Evolutionary conservation across 2,888 invertebrate species (phyloP).

Genomic region (Heteromyza rotundicornis): DNA sequence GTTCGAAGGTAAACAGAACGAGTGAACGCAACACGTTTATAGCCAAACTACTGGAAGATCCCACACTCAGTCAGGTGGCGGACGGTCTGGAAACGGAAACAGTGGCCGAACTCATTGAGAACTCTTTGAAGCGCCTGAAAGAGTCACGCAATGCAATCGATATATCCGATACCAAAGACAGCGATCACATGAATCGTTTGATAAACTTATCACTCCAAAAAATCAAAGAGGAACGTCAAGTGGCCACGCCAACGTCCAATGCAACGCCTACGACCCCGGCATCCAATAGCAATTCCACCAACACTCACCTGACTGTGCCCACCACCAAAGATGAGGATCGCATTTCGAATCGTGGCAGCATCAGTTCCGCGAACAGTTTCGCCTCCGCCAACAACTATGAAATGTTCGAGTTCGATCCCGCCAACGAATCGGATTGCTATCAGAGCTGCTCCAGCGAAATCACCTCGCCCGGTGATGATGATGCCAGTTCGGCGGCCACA

Average conservation of each 20-base stretch:
- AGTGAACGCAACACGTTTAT: slow-evolving; percentile 63
- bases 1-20: slow-evolving; percentile 14
- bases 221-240: slow-evolving; percentile 58
- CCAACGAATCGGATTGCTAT: slow-evolving; percentile 73
- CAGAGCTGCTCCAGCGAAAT: slow-evolving; percentile 73
- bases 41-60: slow-evolving; percentile 70
- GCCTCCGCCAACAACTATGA: slow-evolving; percentile 75
- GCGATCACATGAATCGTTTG: slow-evolving; percentile 61
- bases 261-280: neutral
- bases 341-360: slow-evolving; percentile 66
- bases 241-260: slow-evolving; percentile 9
- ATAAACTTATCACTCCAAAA: slow-evolving; percentile 60
- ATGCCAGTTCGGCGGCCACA: slow-evolving; percentile 60
- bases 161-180: slow-evolving; percentile 62
- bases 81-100: slow-evolving; percentile 70
- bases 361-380: slow-evolving; percentile 65
- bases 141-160: slow-evolving; percentile 56
- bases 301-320: slow-evolving; percentile 31
- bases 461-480: slow-evolving; percentile 69
- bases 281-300: slow-evolving; percentile 2
- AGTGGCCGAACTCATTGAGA: slow-evolving; percentile 71
- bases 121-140: slow-evolving; percentile 69
- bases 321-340: slow-evolving; percentile 63
- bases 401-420: slow-evolving; percentile 74
- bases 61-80: slow-evolving; percentile 69